phyloP scores from a whole-genome alignment of 2,888 invertebrate genomes.

The Argyresthia goedartella region DNA sequence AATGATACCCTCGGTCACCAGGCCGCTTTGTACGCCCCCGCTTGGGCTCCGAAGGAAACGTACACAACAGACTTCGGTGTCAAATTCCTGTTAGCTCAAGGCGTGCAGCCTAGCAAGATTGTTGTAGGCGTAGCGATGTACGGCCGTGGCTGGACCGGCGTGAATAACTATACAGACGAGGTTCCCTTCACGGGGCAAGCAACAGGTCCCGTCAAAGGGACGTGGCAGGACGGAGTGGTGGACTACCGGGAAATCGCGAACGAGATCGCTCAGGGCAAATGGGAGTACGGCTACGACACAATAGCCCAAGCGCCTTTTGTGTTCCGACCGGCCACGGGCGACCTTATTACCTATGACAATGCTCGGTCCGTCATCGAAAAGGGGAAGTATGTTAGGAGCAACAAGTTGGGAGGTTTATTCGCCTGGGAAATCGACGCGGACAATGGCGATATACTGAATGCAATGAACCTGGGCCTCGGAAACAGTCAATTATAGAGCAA shows the following conservation, averaged over 20 bases:
- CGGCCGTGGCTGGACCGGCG: constrained; percentile 62
- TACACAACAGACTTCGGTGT: constrained; percentile 64
- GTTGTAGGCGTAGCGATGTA: constrained; percentile 64
- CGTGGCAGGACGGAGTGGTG: constrained; percentile 63
- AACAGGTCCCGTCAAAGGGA: constrained; percentile 55
- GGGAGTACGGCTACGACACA: constrained; percentile 58
- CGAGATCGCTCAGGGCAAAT: constrained; percentile 49
- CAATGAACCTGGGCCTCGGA: constrained; percentile 61
- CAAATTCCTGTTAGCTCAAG: constrained; percentile 53
- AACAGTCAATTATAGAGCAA: constrained; percentile 27
- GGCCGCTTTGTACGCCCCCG: constrained; percentile 49
- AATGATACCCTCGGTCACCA: constrained; percentile 60
- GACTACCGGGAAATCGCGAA: constrained; percentile 59
- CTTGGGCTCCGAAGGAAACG: constrained; percentile 54
- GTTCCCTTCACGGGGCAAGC: constrained; percentile 60
- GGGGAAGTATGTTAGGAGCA: constrained; percentile 58
- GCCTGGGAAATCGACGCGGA: constrained; percentile 65
- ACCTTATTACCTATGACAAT: constrained; percentile 57
- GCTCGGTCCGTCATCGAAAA: constrained; percentile 58
- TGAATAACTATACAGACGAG: constrained; percentile 37
- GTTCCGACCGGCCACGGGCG: constrained; percentile 52
- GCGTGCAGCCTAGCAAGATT: constrained; percentile 55
- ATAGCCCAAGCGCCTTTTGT: constrained; percentile 61
- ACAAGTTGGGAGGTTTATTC: constrained; percentile 57
- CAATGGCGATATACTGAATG: constrained; percentile 57